Conservation (phyloP, 1,140 invertebrate genomes). For the Temnothorax curvispinosus region DNA sequence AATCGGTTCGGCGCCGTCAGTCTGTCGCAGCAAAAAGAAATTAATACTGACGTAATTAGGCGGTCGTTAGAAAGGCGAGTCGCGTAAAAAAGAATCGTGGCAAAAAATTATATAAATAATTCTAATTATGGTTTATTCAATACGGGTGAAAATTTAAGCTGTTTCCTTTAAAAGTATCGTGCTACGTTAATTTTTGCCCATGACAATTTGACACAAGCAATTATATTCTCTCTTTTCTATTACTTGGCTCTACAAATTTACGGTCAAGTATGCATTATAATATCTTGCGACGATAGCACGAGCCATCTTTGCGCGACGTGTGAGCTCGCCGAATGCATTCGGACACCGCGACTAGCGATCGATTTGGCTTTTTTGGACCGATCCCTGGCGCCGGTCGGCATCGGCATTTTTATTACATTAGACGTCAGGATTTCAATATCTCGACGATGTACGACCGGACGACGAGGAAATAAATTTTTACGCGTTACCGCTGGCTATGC, state of each 20-base stretch:
- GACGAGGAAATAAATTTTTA: constrained; percentile 54
- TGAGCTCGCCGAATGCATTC: constrained; percentile 10
- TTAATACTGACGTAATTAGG: not conserved
- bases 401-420: constrained; percentile 57
- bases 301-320: not conserved
- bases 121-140: not conserved
- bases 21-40: not conserved
- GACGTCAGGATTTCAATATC: constrained; percentile 54
- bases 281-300: not conserved
- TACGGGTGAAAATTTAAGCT: not conserved
- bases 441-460: constrained; percentile 56
- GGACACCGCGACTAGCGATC: not conserved
- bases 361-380: constrained; percentile 4
- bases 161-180: not conserved
- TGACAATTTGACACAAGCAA: not conserved
- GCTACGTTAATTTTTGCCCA: not conserved
- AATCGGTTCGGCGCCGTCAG: not conserved
- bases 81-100: not conserved
- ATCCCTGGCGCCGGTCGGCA: not conserved
- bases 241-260: not conserved
- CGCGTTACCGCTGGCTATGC: not conserved
- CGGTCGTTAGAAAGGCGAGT: not conserved
- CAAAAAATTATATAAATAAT: not conserved
- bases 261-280: not conserved
- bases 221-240: not conserved